Base-by-base conservation (phyloP, 1,140 invertebrate genomes). In the Hyles vespertilio region DNA sequence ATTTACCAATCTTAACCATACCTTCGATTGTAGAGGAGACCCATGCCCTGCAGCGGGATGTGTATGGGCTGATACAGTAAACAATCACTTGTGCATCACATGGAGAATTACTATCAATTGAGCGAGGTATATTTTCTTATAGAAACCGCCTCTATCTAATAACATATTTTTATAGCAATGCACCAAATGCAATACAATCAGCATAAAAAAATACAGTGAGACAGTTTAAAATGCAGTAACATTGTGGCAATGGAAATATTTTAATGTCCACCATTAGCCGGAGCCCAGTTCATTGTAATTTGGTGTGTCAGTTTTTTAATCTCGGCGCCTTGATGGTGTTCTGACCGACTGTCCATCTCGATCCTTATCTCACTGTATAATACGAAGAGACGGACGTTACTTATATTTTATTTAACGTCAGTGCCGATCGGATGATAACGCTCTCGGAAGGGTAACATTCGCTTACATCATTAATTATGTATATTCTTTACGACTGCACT, bases 341-440 rank as follows among this genome's bases (percentile, higher is more conserved):
- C 79, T 83, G 82, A 81, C 72, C 77, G 79, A 83, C 74, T 86
- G 84, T 88, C 84, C 85, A 76, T 84, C 69, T 69, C 64, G 84
- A 88, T 87, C 70, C 74, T 83, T 87, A 88, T 88, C 85, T 79
- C 64, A 58, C 61, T 69, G 83, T 76, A 84, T 85, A 88, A 88
- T 84, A 85, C 81, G 76, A 84, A 79, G 77, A 81, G 81, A 87
- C 80, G 84, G 83, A 87, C 85, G 74, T 85, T 77, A 84, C 83
- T 86, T 88, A 88, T 84, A 88, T 84, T 88, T 88, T 88, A 88
- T 88, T 87, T 87, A 87, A 88, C 74, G 81, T 86, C 82, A 81
- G 77, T 77, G 75, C 72, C 79, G 85, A 88, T 88, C 82, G 76
- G 84, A 83, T 63, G 85, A 88, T 88, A 88, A 87, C 69, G 70